These are phyloP conservation scores for Maccullochella peelii DNA, from an alignment of 2,113 vertebrate genomes.

Conservation along the genomic window DNA sequence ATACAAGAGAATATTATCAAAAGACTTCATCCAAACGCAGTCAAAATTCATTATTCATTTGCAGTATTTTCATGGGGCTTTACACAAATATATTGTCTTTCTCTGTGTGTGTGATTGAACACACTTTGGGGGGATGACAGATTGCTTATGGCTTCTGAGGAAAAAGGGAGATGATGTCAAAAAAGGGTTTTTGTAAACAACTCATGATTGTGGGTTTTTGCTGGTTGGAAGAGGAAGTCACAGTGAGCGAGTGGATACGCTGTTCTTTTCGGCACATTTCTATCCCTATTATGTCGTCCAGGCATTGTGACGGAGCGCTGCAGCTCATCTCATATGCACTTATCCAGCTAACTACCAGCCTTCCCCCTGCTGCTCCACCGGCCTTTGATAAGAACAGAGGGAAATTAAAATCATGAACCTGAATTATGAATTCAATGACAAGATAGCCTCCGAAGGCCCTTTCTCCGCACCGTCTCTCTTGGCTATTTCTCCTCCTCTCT, in stretches of 20 bases:
- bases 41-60: constrained; percentile 71
- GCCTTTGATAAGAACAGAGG: constrained; percentile 88
- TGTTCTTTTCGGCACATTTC: constrained; percentile 79
- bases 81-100: constrained; percentile 33
- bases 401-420: constrained; percentile 89
- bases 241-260: constrained; percentile 59
- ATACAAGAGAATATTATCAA: constrained; percentile 47
- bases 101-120: constrained; percentile 44
- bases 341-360: constrained; percentile 84
- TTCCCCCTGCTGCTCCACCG: constrained; percentile 74
- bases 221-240: constrained; percentile 66
- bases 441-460: constrained; percentile 80
- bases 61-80: constrained; percentile 29
- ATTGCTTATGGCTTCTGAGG: constrained; percentile 53
- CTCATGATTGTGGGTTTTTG: constrained; percentile 49
- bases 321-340: constrained; percentile 84
- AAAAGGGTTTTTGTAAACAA: constrained; percentile 77
- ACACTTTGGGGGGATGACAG: constrained; percentile 27
- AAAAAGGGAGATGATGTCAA: constrained; percentile 48
- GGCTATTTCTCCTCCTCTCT: constrained; percentile 40
- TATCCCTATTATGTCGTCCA: constrained; percentile 79
- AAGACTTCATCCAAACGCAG: constrained; percentile 41
- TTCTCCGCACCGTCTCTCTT: constrained; percentile 63
- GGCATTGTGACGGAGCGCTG: constrained; percentile 73
- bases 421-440: constrained; percentile 89